phyloP scores from a whole-genome alignment of 1,140 invertebrate genomes.

The Ceratosolen solmsi region DNA sequence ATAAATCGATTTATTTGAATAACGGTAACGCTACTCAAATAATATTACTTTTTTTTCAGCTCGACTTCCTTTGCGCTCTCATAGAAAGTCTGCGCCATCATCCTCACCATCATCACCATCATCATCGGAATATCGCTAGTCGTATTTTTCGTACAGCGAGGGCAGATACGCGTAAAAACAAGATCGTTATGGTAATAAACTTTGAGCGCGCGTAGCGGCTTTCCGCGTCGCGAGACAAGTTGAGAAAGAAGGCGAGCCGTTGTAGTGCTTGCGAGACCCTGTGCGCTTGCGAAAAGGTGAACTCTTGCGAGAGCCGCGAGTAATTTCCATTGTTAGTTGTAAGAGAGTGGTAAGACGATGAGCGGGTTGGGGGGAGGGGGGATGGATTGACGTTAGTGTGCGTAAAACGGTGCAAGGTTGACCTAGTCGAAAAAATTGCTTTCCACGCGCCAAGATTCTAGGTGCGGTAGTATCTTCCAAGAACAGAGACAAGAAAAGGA shows the following conservation, averaged over 20 bases:
- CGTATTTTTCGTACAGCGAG: too few species aligned
- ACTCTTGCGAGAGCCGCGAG: constrained; percentile 16
- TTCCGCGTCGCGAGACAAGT: neutral
- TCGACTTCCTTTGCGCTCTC: too few species aligned
- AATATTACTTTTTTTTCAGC: too few species aligned
- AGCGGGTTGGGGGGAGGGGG: neutral
- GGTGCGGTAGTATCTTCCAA: constrained; percentile 8
- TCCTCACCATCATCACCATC: too few species aligned
- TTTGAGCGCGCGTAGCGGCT: neutral
- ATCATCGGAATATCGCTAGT: too few species aligned
- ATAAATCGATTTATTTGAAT: too few species aligned
- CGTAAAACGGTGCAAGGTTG: constrained; percentile 63
- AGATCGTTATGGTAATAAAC: constrained; percentile 48
- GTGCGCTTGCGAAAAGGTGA: constrained; percentile 65
- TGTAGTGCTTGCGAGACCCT: constrained; percentile 57
- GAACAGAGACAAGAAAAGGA: constrained; percentile 6
- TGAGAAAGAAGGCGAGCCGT: constrained; percentile 26
- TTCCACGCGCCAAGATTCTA: constrained; percentile 5
- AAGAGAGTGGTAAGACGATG: neutral
- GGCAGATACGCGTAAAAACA: constrained; percentile 15
- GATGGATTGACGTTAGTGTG: constrained; percentile 15
- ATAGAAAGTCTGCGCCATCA: too few species aligned
- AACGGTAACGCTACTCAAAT: too few species aligned
- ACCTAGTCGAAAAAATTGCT: constrained; percentile 54
- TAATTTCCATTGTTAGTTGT: constrained; percentile 59